A percentile compares a stretch with the other conserved stretches of the same genome.
Conservation (phyloP, 2,888 invertebrate genomes). For the Fissipunctia ypsillon region DNA sequence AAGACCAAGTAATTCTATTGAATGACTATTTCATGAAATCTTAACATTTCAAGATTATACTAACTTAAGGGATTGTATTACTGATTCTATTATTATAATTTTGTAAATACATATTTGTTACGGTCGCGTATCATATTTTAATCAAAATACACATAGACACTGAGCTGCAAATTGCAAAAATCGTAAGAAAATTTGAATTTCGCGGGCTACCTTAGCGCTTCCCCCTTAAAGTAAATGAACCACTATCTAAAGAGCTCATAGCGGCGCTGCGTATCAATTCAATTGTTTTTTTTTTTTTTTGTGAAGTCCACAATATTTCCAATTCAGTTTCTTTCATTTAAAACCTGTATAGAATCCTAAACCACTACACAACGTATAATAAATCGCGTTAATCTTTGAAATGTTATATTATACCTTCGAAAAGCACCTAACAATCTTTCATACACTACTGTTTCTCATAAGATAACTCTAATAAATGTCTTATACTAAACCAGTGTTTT, state of each 20-base stretch:
- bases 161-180: too few relatives aligned
- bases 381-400: neutral
- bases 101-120: too few relatives aligned
- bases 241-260: neutral
- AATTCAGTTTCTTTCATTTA: neutral
- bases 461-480: slow-evolving; percentile 46
- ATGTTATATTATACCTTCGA: neutral
- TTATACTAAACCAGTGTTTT: slow-evolving; percentile 35
- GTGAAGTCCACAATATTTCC: neutral
- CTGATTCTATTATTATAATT: too few relatives aligned
- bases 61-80: too few relatives aligned
- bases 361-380: neutral
- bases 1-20: too few relatives aligned
- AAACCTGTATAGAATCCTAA: neutral
- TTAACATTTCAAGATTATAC: too few relatives aligned
- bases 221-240: too few relatives aligned
- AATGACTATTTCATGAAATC: too few relatives aligned
- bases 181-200: too few relatives aligned
- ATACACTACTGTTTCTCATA: slow-evolving; percentile 1
- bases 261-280: neutral
- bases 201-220: too few relatives aligned
- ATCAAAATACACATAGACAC: too few relatives aligned
- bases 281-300: neutral
- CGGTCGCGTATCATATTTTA: too few relatives aligned
- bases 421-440: neutral